Evolutionary conservation across 2,113 vertebrate species (phyloP), one percentile per base, ranked within the genome.

Genomic region (Mormoops blainvillei): DNA sequence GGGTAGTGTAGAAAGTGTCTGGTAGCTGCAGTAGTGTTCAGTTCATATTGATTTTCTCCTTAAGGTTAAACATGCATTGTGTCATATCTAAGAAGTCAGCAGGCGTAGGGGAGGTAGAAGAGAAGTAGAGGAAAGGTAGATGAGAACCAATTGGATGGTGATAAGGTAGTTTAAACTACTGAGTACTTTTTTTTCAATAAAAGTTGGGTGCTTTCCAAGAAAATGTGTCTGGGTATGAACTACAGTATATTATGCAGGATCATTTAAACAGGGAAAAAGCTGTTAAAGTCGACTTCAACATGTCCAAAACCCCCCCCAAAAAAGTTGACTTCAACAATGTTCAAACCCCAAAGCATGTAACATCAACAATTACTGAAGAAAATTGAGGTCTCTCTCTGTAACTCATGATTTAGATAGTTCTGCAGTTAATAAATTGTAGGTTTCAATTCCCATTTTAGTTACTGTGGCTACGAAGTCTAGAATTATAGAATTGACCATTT

Each of bases 361-460:
- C 41, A 54, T 31, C 10, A 56, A 31, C 38, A 63, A 26, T 95
- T 89, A 83, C 3, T 73, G n/a, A 68, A 90, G 87, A 93, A 91
- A 33, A 87, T 28, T 83, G 76, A 92, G n/a, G 5, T n/a, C 26
- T n/a, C 38, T 87, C 10, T 87, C 12, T 78, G 15, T 67, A 77
- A 83, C 61, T 81, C 56, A 68, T 41, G 56, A 93, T 77, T 83
- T 80, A 54, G 45, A 56, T 4, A 73, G 26, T 87, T 92, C 56
- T 45, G 94, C 26, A 58, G 43, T 91, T 85, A 63, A 80, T 81
- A 91, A 84, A 80, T 94, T 90, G 65, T 56, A 91, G 70, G 18
- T 31, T 82, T 61, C 38, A 41, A 38, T 26, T 92, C 22, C 6
- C 26, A 20, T 92, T 89, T 94, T 92, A 87, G 58, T 81, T 41